Base-by-base conservation (phyloP, 2,113 vertebrate genomes). In the Catharus fuscescens region DNA sequence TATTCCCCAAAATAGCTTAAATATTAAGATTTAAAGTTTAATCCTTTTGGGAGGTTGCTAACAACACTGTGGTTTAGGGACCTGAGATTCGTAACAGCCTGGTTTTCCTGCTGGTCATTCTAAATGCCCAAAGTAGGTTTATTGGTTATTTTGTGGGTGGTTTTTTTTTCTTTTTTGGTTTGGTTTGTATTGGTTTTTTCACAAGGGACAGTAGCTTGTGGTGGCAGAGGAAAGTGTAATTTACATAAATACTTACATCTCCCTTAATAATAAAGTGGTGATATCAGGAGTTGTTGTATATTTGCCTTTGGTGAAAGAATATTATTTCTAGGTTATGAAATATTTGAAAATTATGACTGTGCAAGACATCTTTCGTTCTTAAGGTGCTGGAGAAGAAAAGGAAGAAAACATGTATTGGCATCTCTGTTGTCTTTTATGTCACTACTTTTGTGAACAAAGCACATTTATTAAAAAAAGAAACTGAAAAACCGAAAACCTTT, bases 401-500 rank as follows among this genome's bases (percentile, higher is more conserved):
- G 48, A 89, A 92, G 94, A 96, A 97, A 97, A 94, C 71, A 67
- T 96, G 93, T 96, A 91, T 96, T 96, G 86, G 95, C 80, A 96
- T 97, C 98, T 97, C 76, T 97, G 95, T 98, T 98, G 97, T 98
- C 96, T 97, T 76, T 97, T 97, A 95, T 97, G 97, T 98, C 97
- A 98, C 97, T 97, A 97, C 95, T 96, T 96, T 97, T 98, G 97
- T 97, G 97, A 98, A 97, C 96, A 97, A 97, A 98, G 97, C 96
- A 97, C 97, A 98, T 97, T 98, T 98, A 98, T 98, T 98, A 98
- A 98, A 98, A 98, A 98, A 98, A 97, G 38, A 89, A 21, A 10
- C 8, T 76, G 10, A 74, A 76, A 89, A 80, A n/a, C 8, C 2
- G 13, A 65, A 92, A 87, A 65, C 19, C 40, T 70, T 74, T 73